Evolutionary conservation across 35 echinoderm and acorn worm species (phyloP).

Genomic region (Hemicentrotus pulcherrimus): DNA sequence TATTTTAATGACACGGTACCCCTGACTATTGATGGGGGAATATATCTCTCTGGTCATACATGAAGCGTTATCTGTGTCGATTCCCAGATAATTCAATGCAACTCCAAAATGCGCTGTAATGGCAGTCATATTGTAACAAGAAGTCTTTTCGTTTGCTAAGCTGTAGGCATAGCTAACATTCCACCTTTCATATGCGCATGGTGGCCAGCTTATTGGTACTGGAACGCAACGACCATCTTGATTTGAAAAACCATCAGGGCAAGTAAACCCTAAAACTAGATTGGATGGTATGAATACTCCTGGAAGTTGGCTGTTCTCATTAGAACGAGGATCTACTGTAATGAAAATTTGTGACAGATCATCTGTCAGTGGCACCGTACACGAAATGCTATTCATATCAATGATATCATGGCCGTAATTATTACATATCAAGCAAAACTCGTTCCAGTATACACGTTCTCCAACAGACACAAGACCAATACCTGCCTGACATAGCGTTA

Average conservation of each 20-base stretch:
- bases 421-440: slow-evolving; percentile 15
- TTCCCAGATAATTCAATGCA: background rate
- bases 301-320: background rate
- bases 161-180: background rate
- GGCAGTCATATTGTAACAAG: background rate
- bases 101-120: background rate
- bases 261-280: background rate
- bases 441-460: background rate
- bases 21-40: background rate
- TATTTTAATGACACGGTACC: background rate
- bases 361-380: too few relatives aligned
- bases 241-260: background rate
- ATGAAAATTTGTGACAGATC: background rate
- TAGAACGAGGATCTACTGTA: background rate
- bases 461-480: background rate
- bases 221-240: background rate
- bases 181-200: background rate
- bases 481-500: background rate
- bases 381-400: background rate
- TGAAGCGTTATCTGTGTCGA: background rate
- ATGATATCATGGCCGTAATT: background rate
- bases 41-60: background rate
- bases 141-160: background rate
- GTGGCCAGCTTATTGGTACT: background rate
- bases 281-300: background rate